A percentile compares a stretch with the other conserved stretches of the same genome.
Evolutionary conservation across 1,140 invertebrate species (phyloP).

Genomic region (Bombus cullumanus): DNA sequence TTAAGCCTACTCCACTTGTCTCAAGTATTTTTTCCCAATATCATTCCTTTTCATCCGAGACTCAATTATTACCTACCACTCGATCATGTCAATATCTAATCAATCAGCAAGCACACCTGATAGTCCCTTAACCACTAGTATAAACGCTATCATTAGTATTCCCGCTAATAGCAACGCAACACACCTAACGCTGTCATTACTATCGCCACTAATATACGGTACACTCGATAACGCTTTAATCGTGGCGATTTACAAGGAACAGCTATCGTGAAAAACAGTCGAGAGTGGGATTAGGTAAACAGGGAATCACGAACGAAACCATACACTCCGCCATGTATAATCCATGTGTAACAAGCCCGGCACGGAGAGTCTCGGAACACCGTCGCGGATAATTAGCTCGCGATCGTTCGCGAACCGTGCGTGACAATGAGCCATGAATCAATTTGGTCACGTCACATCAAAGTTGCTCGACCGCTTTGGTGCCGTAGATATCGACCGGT

Average conservation of each 20-base stretch:
- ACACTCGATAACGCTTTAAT: neutral
- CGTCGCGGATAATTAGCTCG: constrained; percentile 56
- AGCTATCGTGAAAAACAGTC: neutral
- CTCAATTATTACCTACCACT: neutral
- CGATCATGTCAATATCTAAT: neutral
- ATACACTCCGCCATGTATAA: neutral
- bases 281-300: neutral
- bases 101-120: neutral
- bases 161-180: constrained; percentile 10
- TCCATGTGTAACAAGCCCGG: neutral
- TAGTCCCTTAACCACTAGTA: neutral
- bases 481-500: constrained; percentile 62
- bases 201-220: constrained; percentile 1
- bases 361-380: neutral
- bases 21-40: no score
- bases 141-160: constrained; percentile 13
- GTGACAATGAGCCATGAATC: constrained; percentile 70
- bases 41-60: neutral
- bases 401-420: constrained; percentile 43
- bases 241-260: neutral
- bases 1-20: neutral
- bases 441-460: constrained; percentile 66
- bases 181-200: neutral
- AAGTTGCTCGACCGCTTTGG: constrained; percentile 65
- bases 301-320: neutral